phyloP scores from a whole-genome alignment of 2,113 vertebrate species.

The Delphinapterus leucas region DNA sequence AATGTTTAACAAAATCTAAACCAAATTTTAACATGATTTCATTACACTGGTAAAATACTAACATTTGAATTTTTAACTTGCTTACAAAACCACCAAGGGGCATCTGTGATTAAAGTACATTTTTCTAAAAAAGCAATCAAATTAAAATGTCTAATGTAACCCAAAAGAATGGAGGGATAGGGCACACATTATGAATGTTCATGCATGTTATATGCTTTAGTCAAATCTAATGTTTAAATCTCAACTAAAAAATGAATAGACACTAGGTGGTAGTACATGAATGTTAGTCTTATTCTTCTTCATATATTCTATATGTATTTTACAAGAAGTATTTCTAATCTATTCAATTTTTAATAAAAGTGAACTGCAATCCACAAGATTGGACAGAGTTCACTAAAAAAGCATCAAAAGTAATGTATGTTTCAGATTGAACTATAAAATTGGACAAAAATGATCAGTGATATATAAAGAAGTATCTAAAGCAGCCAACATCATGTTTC shows the following conservation, averaged over 20 bases:
- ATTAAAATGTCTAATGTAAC: constrained; percentile 38
- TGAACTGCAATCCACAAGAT: not conserved
- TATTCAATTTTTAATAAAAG: constrained; percentile 28
- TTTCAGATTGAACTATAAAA: not conserved
- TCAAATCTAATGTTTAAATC: constrained; percentile 26
- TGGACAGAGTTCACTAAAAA: not conserved
- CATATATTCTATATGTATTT: not conserved
- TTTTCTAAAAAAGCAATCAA: constrained; percentile 12
- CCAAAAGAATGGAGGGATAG: not conserved
- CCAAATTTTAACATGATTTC: constrained; percentile 27
- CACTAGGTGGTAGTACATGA: not conserved
- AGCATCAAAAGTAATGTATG: not conserved
- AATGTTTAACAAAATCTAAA: constrained; percentile 43
- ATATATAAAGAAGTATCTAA: not conserved
- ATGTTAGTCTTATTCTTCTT: not conserved
- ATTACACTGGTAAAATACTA: constrained; percentile 1
- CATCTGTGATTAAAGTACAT: not conserved
- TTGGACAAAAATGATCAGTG: not conserved
- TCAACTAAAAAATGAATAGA: not conserved
- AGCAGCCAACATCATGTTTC: not conserved
- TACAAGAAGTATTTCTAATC: not conserved
- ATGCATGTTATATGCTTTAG: not conserved
- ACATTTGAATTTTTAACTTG: not conserved
- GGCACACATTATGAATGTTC: not conserved
- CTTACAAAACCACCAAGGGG: not conserved